Base-by-base conservation (phyloP, 2,797 vertebrate genomes). In the Danio choprae region DNA sequence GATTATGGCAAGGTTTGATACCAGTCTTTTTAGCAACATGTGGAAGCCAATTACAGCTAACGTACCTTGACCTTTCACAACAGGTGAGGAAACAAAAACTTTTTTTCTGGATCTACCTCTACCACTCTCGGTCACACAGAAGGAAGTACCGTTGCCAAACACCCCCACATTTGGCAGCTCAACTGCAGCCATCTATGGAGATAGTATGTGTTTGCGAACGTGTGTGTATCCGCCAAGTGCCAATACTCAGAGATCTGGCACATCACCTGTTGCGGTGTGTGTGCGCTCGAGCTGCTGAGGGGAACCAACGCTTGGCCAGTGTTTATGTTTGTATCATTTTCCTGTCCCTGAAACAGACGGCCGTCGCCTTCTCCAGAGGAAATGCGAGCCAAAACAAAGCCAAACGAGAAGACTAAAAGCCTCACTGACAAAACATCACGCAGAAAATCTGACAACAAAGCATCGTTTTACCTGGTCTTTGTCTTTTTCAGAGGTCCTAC, bases 1-100 rank as follows among this genome's bases (percentile, higher is more conserved):
- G 41, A 85, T 62, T 50, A 55, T 18, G 20, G 69, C n/a, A 71
- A 50, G 51, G 64, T 82, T 68, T 84, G 80, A 84, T 48, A 56
- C 56, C 73, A 74, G 68, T 20, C 20, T 86, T 84, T 64, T 58
- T 72, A 84, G 87, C 77, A 84, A 86, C 85, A 87, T 85, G 80
- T 80, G 88, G 84, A 87, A 80, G 74, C 62, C 80, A 81, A 58
- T 65, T 65, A 83, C 81, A 80, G 84, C 89, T 88, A 85, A 84
- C 80, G 84, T 89, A 85, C 89, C 87, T 87, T 89, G 88, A 92
- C 90, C 89, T 89, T 87, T 74, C 84, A 78, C 85, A 89, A 91
- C 91, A 93, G 92, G 91, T 91, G 89, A 93, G 87, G 83, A 89
- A 90, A 90, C 89, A 89, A 87, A 89, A 86, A 87, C 86, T 87